Conservation (phyloP, 2,113 vertebrate species). For the Atrichornis clamosus region DNA sequence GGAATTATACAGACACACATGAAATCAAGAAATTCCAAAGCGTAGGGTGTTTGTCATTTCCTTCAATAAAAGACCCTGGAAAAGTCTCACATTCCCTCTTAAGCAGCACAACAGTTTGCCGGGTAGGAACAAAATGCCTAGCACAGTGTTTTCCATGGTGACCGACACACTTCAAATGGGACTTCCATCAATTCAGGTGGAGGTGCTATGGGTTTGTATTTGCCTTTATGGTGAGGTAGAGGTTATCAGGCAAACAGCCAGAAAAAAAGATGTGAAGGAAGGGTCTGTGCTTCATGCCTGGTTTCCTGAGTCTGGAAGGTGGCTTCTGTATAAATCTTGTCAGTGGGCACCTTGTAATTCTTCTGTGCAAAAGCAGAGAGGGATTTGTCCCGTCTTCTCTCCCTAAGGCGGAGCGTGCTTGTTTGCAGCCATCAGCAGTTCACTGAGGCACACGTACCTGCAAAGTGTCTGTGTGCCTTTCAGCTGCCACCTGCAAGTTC, state of each 20-base stretch:
- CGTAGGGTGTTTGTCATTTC: neutral
- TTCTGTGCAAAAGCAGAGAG: neutral
- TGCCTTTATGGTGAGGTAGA: neutral
- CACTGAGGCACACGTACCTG: accelerated
- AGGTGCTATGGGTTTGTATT: neutral
- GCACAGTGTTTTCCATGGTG: accelerated
- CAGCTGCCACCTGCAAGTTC: neutral
- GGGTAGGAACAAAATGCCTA: neutral
- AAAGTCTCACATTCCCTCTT: neutral
- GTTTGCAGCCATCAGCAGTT: neutral
- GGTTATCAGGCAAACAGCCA: neutral
- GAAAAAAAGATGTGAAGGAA: neutral
- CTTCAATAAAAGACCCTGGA: neutral
- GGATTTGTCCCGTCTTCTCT: neutral
- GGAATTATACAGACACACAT: neutral
- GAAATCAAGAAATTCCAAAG: neutral
- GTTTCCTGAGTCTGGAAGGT: neutral
- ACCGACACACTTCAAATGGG: accelerated
- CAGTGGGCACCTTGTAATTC: neutral
- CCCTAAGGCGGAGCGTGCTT: neutral
- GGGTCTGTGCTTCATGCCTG: neutral
- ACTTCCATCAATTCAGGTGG: neutral
- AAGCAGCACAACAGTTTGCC: neutral
- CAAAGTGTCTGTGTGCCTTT: neutral
- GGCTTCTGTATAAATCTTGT: neutral